A percentile compares a stretch with the other conserved stretches of the same genome.
phyloP scores from a whole-genome alignment of 2,888 invertebrate genomes.

The Panopea generosa region DNA sequence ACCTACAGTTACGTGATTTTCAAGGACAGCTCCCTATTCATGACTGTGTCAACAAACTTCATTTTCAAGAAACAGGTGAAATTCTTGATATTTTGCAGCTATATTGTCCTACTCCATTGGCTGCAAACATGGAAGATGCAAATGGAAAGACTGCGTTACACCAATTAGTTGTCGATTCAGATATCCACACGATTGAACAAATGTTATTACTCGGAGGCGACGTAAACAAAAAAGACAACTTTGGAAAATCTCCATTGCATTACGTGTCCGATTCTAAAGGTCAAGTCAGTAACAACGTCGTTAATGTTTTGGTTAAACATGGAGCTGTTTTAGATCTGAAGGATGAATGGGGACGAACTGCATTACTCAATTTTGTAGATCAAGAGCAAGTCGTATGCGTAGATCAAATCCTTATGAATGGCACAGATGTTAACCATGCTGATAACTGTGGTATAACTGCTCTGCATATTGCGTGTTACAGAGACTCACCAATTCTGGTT shows the following conservation, averaged over 20 bases:
- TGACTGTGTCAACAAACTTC: not conserved
- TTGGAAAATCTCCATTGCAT: not conserved
- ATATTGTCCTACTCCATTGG: not conserved
- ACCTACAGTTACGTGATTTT: slow-evolving; percentile 10
- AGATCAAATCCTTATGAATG: slow-evolving; percentile 1
- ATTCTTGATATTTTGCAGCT: not conserved
- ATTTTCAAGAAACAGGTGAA: not conserved
- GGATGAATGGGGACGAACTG: slow-evolving; percentile 23
- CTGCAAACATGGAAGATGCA: not conserved
- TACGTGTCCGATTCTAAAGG: slow-evolving; percentile 1
- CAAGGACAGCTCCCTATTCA: slow-evolving; percentile 18
- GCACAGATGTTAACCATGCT: slow-evolving; percentile 7
- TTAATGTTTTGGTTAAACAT: not conserved
- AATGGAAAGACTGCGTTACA: not conserved
- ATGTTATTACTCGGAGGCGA: slow-evolving; percentile 1
- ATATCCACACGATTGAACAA: not conserved
- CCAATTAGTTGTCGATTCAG: not conserved
- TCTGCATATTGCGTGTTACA: slow-evolving; percentile 28
- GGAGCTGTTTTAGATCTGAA: slow-evolving; percentile 9
- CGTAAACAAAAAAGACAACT: not conserved
- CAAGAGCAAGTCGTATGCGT: not conserved
- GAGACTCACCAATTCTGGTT: slow-evolving; percentile 3
- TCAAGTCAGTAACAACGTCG: not conserved
- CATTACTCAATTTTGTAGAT: slow-evolving; percentile 11
- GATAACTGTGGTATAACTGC: slow-evolving; percentile 19